Evolutionary conservation across 2,797 vertebrate species (phyloP), one percentile per base, ranked within the genome.

Genomic region (Cirrhinus molitorella): DNA sequence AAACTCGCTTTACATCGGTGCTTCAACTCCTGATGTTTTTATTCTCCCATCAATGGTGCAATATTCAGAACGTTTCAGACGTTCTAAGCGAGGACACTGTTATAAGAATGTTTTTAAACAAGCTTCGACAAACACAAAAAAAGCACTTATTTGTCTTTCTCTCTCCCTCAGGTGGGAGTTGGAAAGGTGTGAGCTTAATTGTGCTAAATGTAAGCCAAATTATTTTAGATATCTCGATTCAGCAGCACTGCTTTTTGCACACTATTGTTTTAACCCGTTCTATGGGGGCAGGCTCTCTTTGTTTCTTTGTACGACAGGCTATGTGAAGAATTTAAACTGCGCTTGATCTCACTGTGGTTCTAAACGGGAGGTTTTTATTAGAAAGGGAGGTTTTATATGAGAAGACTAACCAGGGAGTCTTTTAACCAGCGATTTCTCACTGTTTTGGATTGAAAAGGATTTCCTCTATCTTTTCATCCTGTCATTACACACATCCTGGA

Each of bases 1-100:
- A 92, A 92, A 90, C 89, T 83, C 40, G 87, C 89, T 92, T 91
- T 92, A 89, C 85, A 37, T 82, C 89, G 93, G 94, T 94, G 93
- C 94, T 95, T 91, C 88, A 34, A 66, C 78, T 80, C 47, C 51
- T 72, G 55, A 74, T 49, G 77, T 80, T 59, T 63, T 40, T 63
- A 76, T 80, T 80, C 59, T 78, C 72, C 83, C 79, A 73, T 49
- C 51, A 79, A 75, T 63, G 86, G 88, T 89, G 88, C 86, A 86
- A 89, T 86, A 89, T 87, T 83, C 40, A 19, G 45, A 68, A 80
- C 51, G n/a, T 72, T 63, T 45, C 53, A 77, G 40, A 75, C 59
- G 19, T 79, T 74, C 34, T 51, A 82, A 80, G 79, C 40, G 66
- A 75, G 67, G 37, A 61, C 78, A 81, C 83, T 65, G 65, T 72